phyloP scores from a whole-genome alignment of 2,888 invertebrate genomes.

The Blomia tropicalis region DNA sequence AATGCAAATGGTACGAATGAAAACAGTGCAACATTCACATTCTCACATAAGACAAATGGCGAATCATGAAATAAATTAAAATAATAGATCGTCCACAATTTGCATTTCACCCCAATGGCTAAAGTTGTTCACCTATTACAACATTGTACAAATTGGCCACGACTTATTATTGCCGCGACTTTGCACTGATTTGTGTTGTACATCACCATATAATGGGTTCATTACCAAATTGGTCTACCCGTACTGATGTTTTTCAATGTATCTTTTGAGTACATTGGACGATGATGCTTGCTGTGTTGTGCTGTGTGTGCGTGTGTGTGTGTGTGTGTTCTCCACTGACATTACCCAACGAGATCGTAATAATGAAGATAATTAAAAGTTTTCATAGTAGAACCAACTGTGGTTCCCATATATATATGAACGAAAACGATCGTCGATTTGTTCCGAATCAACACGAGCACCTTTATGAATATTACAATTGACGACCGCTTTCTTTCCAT shows the following conservation, averaged over 20 bases:
- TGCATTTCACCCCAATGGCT: not conserved
- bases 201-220: not conserved
- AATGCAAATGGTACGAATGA: too few relatives aligned
- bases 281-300: slow-evolving; percentile 9
- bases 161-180: too few relatives aligned
- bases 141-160: not conserved
- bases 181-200: too few relatives aligned
- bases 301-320: not conserved
- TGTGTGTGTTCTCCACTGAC: not conserved
- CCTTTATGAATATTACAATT: not conserved
- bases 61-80: slow-evolving; percentile 5
- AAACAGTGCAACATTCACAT: too few relatives aligned
- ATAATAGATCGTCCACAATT: slow-evolving; percentile 9
- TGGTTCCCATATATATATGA: too few relatives aligned
- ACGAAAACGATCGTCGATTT: too few relatives aligned
- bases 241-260: too few relatives aligned
- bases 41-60: slow-evolving; percentile 7
- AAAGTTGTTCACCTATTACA: not conserved
- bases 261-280: too few relatives aligned
- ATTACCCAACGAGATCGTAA: too few relatives aligned
- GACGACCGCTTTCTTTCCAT: not conserved
- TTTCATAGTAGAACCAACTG: not conserved
- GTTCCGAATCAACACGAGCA: too few relatives aligned
- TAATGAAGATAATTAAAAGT: slow-evolving; percentile 13
- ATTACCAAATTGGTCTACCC: slow-evolving; percentile 9